phyloP scores from a whole-genome alignment of 2,797 vertebrate genomes.

The Rhinatrema bivittatum region DNA sequence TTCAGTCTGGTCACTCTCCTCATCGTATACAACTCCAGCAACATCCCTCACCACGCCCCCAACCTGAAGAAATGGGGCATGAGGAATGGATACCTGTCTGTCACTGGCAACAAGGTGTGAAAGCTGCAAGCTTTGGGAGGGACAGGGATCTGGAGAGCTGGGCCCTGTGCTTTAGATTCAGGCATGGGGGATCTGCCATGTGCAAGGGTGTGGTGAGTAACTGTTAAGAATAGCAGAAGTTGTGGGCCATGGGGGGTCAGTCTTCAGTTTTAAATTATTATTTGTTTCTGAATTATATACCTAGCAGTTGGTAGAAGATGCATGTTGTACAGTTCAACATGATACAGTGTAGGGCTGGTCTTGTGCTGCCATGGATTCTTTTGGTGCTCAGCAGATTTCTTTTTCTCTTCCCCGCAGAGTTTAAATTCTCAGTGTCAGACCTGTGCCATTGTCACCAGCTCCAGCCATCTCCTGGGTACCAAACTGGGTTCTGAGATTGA shows the following conservation, averaged over 20 bases:
- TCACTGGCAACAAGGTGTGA: conserved; percentile 79
- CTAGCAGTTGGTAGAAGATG: too few species aligned
- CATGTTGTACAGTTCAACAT: too few species aligned
- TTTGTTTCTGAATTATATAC: too few species aligned
- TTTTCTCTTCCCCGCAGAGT: conserved; percentile 13
- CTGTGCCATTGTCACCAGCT: conserved; percentile 88
- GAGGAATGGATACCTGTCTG: conserved; percentile 66
- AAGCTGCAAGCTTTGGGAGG: too few species aligned
- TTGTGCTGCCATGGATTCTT: not conserved
- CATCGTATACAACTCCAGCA: conserved; percentile 85
- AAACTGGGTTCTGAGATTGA: conserved; percentile 74
- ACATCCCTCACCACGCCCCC: conserved; percentile 45
- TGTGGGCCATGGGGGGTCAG: too few species aligned
- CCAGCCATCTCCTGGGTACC: conserved; percentile 84
- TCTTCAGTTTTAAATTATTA: too few species aligned
- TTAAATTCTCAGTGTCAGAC: conserved; percentile 72
- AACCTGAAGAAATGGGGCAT: conserved; percentile 81
- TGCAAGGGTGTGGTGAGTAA: too few species aligned
- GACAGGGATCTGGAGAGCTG: not conserved
- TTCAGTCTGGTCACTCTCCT: conserved; percentile 84
- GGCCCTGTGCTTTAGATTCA: too few species aligned
- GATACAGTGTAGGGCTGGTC: too few species aligned
- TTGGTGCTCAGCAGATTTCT: too few species aligned
- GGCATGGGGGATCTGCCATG: too few species aligned
- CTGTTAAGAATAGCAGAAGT: not conserved